Evolutionary conservation across 2,797 vertebrate species (phyloP), one percentile per base, ranked within the genome.

Genomic region (Epinephelus coioides): DNA sequence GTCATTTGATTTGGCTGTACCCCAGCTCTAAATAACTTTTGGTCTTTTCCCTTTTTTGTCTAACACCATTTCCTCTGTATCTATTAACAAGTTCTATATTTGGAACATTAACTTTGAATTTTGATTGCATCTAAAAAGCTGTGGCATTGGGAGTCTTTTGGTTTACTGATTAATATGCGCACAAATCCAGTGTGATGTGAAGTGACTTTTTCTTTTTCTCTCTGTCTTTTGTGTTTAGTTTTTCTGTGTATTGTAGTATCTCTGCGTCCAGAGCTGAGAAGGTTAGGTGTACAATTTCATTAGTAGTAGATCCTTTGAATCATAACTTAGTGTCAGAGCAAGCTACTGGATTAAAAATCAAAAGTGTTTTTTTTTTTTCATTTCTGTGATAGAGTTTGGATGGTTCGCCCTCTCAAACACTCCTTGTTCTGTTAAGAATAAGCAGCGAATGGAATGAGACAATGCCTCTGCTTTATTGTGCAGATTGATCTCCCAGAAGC

Each of bases 401-500:
- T 43, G 40, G 11, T 43, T 43, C 9, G 3, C 11, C 40, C 11
- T 12, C 40, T 43, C 40, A 43, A 10, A 12, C 40, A 43, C 40
- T 43, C 40, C 40, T 10, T 43, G 2, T 43, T 43, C 40, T 43
- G 61, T 72, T 51, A 34, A 57, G 72, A 55, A 64, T 18, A 30
- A 68, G 34, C 54, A 23, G 43, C 25, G 62, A 57, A 67, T 7
- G 15, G 17, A 86, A 86, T 68, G 70, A 77, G 60, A 77, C 56
- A 49, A 53, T 71, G 49, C 49, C 49, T 77, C 40, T 23, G 61
- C 30, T 81, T 27, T 27, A 2, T 27, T 73, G 70, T 76, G 71
- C 60, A 9, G 69, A 44, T 67, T 10, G 25, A 8, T 17, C 55
- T 81, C 68, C 82, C 85, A 2, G 50, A 59, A 64, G 81, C 60